phyloP scores from a whole-genome alignment of 1,140 invertebrate species.

The Grapholita molesta region DNA sequence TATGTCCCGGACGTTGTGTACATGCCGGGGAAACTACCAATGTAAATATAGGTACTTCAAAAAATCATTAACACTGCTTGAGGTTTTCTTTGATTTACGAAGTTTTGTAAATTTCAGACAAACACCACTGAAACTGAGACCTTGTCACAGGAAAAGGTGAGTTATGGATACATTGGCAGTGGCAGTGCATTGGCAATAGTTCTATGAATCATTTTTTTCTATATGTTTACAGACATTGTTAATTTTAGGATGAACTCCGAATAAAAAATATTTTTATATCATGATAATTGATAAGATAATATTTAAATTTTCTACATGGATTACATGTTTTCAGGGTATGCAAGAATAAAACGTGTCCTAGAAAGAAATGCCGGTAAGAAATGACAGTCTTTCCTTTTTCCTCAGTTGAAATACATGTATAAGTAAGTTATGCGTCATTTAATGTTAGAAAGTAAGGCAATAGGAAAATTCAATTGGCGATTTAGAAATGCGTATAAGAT shows the following conservation, averaged over 20 bases:
- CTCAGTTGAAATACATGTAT: neutral
- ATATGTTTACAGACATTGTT: too few species aligned
- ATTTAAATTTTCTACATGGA: neutral
- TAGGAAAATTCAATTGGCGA: too few species aligned
- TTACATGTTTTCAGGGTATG: conserved; percentile 37
- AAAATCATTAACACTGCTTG: neutral
- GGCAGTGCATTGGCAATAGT: too few species aligned
- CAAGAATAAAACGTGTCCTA: conserved; percentile 41
- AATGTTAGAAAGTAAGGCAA: too few species aligned
- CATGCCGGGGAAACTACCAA: conserved; percentile 35
- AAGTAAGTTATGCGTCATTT: too few species aligned
- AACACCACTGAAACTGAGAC: neutral
- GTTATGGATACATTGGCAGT: too few species aligned
- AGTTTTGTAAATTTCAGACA: neutral
- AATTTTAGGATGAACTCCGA: too few species aligned
- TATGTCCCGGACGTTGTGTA: conserved; percentile 52
- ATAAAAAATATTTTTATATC: too few species aligned
- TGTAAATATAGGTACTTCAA: conserved; percentile 16
- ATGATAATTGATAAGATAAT: too few species aligned
- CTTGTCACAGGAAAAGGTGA: neutral
- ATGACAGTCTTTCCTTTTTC: neutral
- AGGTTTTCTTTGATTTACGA: neutral
- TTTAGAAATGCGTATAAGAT: too few species aligned
- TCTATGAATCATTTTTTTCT: too few species aligned
- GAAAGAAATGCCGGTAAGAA: conserved; percentile 55